A percentile compares a stretch with the other conserved stretches of the same genome.
phyloP scores from a whole-genome alignment of 2,888 invertebrate species.

The Coleophora deauratella region DNA sequence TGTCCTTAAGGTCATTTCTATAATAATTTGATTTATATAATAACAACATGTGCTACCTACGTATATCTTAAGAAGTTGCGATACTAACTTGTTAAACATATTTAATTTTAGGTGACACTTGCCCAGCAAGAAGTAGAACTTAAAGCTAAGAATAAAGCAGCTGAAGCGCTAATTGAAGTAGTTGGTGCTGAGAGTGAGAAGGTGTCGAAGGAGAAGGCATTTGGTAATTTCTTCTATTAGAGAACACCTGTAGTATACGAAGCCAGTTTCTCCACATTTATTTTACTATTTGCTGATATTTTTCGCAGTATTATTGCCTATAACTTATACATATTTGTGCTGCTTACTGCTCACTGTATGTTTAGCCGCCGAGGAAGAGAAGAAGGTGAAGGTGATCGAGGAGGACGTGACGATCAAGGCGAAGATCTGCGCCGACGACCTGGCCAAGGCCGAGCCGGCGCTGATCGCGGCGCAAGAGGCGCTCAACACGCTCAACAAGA shows the following conservation, averaged over 20 bases:
- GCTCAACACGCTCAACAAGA: constrained; percentile 93
- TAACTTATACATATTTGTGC: too few species aligned
- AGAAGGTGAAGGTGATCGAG: constrained; percentile 91
- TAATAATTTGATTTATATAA: too few species aligned
- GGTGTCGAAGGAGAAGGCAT: constrained; percentile 89
- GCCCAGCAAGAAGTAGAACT: constrained; percentile 86
- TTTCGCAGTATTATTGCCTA: too few species aligned
- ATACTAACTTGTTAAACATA: too few species aligned
- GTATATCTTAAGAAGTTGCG: too few species aligned
- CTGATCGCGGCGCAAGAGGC: constrained; percentile 92
- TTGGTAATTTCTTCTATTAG: too few species aligned
- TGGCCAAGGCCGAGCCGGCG: constrained; percentile 94
- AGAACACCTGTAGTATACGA: too few species aligned
- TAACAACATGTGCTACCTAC: too few species aligned
- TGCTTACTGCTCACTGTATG: too few species aligned
- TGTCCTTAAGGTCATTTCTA: constrained; percentile 79
- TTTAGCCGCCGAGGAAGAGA: constrained; percentile 86
- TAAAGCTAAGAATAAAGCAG: constrained; percentile 90
- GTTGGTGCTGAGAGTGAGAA: constrained; percentile 93
- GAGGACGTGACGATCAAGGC: constrained; percentile 90
- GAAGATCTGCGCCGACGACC: constrained; percentile 89
- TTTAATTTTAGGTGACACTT: constrained; percentile 53
- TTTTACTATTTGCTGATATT: too few species aligned
- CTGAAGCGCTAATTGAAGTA: constrained; percentile 89
- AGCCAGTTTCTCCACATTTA: too few species aligned